Base-by-base conservation (phyloP, 1,140 invertebrate genomes). In the Nephotettix cincticeps region DNA sequence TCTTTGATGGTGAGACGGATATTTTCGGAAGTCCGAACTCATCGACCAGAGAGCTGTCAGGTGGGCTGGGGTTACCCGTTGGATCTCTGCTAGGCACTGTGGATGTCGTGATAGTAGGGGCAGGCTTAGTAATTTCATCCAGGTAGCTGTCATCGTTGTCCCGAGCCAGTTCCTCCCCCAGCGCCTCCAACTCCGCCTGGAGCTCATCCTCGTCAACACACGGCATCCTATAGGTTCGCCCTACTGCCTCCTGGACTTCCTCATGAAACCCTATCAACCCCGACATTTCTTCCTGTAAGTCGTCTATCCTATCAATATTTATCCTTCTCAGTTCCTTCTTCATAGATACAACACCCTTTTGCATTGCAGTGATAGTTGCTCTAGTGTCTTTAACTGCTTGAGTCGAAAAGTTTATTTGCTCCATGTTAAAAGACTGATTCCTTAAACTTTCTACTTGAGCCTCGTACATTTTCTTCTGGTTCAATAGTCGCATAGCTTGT, bases 301-400 rank as follows among this genome's bases (percentile, higher is more conserved):
- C 94, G 93, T 99, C 97, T 79, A 99, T 99, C 70, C 97, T 87
- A 86, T 99, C 96, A 81, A 99, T 96, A 79, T 99, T 96, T 65
- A 99, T 93, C 78, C 99, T 96, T 79, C 99, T 99, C 79, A 98
- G 99, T 81, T 99, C 97, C 75, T 94, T 97, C 79, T 99, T 97
- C 95, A 99, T 99, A 79, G 96, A 91, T 80, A 96, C 96, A 21
- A 99, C 92, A 11, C 98, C 98, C 79, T 94, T 88, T 82, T 96
- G 97, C 98, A 99, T 99, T 0, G 97, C 97, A 70, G 91, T 86
- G 19, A 99, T 92, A 6, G 96, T 98, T 1, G 92, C 85, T 78
- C 99, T 97, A 28, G 98, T 99, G 79, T 99, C 98, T 82, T 99
- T 99, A 17, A 99, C 82, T 0, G 94, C 94, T 83, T 99, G 98